Conservation (phyloP, 2,888 invertebrate species). For the Therioaphis trifolii region DNA sequence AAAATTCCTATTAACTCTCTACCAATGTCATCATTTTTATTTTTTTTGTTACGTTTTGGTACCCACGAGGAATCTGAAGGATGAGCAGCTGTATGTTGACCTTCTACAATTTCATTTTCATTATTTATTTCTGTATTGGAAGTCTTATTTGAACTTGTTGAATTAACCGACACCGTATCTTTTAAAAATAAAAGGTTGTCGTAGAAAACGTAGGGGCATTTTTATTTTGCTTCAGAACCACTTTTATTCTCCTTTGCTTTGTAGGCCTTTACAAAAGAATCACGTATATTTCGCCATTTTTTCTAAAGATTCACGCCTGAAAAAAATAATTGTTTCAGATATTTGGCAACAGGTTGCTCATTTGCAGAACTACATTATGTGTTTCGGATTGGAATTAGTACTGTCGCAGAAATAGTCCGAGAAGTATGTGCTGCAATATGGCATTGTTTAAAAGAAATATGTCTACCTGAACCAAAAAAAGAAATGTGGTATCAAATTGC, state of each 20-base stretch:
- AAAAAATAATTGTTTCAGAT: conserved; percentile 65
- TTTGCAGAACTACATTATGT: conserved; percentile 67
- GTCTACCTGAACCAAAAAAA: conserved; percentile 32
- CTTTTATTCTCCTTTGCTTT: conserved; percentile 9
- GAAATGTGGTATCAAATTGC: conserved; percentile 31
- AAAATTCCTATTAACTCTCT: conserved; percentile 2
- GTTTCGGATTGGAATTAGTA: conserved; percentile 67
- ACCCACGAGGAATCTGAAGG: background rate
- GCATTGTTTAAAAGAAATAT: conserved; percentile 14
- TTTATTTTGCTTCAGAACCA: background rate
- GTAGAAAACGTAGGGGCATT: conserved; percentile 29
- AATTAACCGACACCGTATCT: background rate
- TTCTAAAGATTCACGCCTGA: conserved; percentile 19
- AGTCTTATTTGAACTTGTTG: background rate
- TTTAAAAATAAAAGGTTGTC: conserved; percentile 31
- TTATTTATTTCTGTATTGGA: background rate
- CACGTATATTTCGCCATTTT: conserved; percentile 22
- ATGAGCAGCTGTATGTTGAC: background rate
- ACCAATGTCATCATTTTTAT: conserved; percentile 21
- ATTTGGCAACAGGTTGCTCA: conserved; percentile 66
- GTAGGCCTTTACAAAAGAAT: conserved; percentile 17
- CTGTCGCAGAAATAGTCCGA: conserved; percentile 23
- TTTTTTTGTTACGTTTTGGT: conserved; percentile 30
- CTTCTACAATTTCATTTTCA: conserved; percentile 21
- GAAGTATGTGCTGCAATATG: conserved; percentile 35